These are phyloP conservation scores for Petrophora chlorosata DNA, from an alignment of 2,888 invertebrate genomes.

Conservation along the genomic window DNA sequence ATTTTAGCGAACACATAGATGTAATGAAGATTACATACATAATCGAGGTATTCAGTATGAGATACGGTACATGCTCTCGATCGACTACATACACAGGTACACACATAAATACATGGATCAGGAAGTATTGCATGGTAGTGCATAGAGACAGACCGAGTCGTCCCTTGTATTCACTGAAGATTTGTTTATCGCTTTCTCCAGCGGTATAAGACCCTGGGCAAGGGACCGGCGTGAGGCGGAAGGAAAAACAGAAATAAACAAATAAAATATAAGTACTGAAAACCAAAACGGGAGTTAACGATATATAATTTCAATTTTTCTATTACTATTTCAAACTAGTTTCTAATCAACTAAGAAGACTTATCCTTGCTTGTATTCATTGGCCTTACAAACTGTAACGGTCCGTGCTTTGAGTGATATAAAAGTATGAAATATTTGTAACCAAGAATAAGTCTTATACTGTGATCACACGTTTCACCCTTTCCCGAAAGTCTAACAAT, in stretches of 20 bases:
- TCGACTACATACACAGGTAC: constrained; percentile 70
- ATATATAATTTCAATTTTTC: constrained; percentile 56
- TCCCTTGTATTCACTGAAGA: constrained; percentile 77
- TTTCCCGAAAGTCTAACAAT: constrained; percentile 78
- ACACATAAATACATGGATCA: constrained; percentile 66
- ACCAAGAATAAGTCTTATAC: constrained; percentile 73
- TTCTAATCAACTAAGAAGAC: constrained; percentile 72
- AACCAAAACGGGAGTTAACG: constrained; percentile 56
- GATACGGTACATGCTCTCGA: constrained; percentile 72
- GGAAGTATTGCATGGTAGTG: constrained; percentile 61
- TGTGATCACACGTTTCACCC: constrained; percentile 72
- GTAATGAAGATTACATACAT: constrained; percentile 20
- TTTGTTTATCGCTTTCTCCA: constrained; percentile 82
- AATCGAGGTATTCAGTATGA: constrained; percentile 24
- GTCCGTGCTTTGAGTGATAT: constrained; percentile 3
- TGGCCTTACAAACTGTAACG: constrained; percentile 4
- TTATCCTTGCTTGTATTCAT: constrained; percentile 63
- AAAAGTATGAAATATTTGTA: constrained; percentile 17
- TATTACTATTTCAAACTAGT: constrained; percentile 70
- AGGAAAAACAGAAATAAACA: constrained; percentile 70
- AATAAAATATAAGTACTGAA: constrained; percentile 59
- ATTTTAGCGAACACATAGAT: constrained; percentile 28
- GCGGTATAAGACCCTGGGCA: constrained; percentile 79
- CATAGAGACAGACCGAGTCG: constrained; percentile 80
- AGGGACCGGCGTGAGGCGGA: constrained; percentile 69